Conservation (phyloP, 2,797 vertebrate genomes). For the Geotrypetes seraphini region DNA sequence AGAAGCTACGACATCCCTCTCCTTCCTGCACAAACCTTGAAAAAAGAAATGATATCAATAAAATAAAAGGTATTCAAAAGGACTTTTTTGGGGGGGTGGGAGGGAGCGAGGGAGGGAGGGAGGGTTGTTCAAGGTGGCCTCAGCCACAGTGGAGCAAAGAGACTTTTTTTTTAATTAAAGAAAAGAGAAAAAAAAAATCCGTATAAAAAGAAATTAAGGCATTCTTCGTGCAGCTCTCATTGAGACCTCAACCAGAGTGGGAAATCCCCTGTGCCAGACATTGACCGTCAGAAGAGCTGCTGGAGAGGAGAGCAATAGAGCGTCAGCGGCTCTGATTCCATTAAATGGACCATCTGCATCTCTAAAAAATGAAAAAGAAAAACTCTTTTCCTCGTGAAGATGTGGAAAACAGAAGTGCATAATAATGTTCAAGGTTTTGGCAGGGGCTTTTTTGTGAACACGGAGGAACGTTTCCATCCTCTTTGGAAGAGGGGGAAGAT, state of each 20-base stretch:
- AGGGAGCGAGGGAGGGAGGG: too few relatives aligned
- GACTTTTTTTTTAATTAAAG: too few relatives aligned
- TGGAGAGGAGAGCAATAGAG: background rate
- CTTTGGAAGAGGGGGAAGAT: slow-evolving; percentile 1
- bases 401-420: slow-evolving; percentile 22
- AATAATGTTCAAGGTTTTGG: slow-evolving; percentile 19
- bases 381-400: slow-evolving; percentile 30
- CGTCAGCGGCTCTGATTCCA: slow-evolving; percentile 15
- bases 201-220: too few relatives aligned
- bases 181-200: too few relatives aligned
- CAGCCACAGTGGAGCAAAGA: too few relatives aligned
- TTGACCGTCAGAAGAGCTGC: background rate
- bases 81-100: too few relatives aligned
- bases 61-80: too few relatives aligned
- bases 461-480: slow-evolving; percentile 22
- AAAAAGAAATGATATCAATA: too few relatives aligned
- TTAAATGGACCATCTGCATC: slow-evolving; percentile 26
- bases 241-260: background rate
- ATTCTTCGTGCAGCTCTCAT: too few relatives aligned
- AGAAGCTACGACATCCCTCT: background rate
- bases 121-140: too few relatives aligned
- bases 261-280: background rate
- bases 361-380: too few relatives aligned
- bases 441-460: slow-evolving; percentile 25
- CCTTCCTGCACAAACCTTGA: too few relatives aligned